Evolutionary conservation across 2,113 vertebrate genomes (phyloP), one percentile per base, ranked within the genome.

Genomic region (Campylomormyrus tamandua): DNA sequence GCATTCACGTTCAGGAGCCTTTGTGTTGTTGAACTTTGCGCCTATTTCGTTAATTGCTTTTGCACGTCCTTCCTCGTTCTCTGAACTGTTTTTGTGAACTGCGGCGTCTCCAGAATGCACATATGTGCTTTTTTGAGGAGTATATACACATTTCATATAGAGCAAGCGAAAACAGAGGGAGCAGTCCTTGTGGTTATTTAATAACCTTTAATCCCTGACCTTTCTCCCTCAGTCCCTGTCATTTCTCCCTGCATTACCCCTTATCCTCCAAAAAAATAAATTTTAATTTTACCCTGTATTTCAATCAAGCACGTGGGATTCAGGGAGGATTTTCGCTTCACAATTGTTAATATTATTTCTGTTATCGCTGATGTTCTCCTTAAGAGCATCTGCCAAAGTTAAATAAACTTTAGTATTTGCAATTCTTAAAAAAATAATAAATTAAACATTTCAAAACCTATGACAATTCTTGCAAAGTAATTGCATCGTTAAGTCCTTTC

Each of bases 361-460:
- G 92, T 94, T 90, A 92, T 92, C 90, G 42, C 91, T 90, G 70
- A 89, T 92, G 92, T 92, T 95, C 92, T 94, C 93, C 94, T 96
- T 96, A 96, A 97, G 97, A 97, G 96, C 97, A 96, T 97, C 97
- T 98, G 98, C 98, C 98, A 98, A 98, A 97, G 97, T 97, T 97
- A 98, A 98, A 98, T 97, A 98, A 96, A 98, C 96, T 97, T 97
- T 96, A 95, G 93, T 96, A 97, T 98, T 97, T 98, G 97, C 97
- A 98, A 97, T 97, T 95, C 97, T 97, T 97, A 98, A 98, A 97
- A 96, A 96, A 99, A 98, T 96, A 98, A 98, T 99, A 99, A 99
- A 99, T 98, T 99, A 99, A 97, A 96, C 93, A 97, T 96, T 97
- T 96, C 96, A 95, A 94, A 96, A 96, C 96, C 95, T 97, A 96